Evolutionary conservation across 92 coral and sea anemone species (phyloP).

Genomic region (Meandrina meandrites): DNA sequence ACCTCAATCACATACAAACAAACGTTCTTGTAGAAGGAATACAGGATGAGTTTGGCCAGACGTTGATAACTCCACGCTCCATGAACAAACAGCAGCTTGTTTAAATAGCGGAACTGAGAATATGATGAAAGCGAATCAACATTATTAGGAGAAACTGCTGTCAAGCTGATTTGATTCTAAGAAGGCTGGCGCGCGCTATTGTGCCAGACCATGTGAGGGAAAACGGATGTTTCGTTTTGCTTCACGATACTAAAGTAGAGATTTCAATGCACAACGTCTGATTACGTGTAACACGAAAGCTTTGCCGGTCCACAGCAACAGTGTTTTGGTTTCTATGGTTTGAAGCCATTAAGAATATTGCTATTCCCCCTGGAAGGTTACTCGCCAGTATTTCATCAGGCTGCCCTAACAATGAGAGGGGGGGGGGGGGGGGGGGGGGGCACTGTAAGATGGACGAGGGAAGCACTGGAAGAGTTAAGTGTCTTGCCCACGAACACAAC

Average conservation of each 20-base stretch:
- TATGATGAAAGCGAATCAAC: not conserved
- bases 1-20: constrained; percentile 99
- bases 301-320: not conserved
- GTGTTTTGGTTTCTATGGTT: not conserved
- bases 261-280: not conserved
- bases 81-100: constrained; percentile 93
- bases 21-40: constrained; percentile 98
- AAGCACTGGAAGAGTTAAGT: no score
- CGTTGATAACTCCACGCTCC: constrained; percentile 99
- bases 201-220: not conserved
- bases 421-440: no score
- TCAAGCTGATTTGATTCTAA: not conserved
- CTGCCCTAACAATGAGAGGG: no score
- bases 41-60: constrained; percentile 89
- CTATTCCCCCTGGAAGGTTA: no score
- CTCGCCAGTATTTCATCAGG: no score
- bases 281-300: not conserved
- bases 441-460: no score
- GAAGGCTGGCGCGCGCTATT: not conserved
- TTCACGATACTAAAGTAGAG: not conserved
- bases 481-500: no score
- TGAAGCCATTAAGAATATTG: no score
- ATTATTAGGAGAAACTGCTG: not conserved
- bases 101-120: constrained; percentile 88
- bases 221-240: not conserved